Evolutionary conservation across 2,888 invertebrate species (phyloP), one percentile per base, ranked within the genome.

Genomic region (Gasteruption jaculator): DNA sequence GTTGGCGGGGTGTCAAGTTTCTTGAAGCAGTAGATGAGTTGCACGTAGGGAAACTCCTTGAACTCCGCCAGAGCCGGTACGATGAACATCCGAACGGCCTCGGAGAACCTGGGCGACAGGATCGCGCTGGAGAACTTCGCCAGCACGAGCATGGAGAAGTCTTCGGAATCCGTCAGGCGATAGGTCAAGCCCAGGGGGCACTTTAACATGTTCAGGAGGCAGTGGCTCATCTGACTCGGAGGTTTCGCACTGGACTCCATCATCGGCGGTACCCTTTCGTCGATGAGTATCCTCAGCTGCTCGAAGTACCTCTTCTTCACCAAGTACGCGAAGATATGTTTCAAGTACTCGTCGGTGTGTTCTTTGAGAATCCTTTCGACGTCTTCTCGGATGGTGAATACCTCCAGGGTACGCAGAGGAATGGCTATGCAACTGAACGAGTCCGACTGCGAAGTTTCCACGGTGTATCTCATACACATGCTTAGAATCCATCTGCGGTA

Each of bases 381-480:
- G 65, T 68, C 35, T 63, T 71, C 48, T 69, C 71, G 36, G 71
- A 74, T 45, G 7, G 86, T 83, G 58, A 86, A 88, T 18, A 85
- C 80, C 65, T 90, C 88, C 58, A 92, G 72, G 74, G 86, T 83
- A 56, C 89, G 77, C 45, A 91, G 73, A 4, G 88, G 85, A 38
- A 88, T 80, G 15, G 86, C 84, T 48, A 85, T 73, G 3, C 81
- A 76, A 44, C 77, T 73, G 65, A 54, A 41, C 7, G 55, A 53
- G 11, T 61, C 57, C 6, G 43, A 33, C 3, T 48, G 49, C 16
- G 58, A 49, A 10, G 50, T 51, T 21, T 61, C 72, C 36, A 74
- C 73, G 70, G 75, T 76, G 50, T 76, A 76, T 54, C 74, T 75
- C 52, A 80, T 70, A 32, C 78, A 68, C 32, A 77, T 62, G 47